Percentiles rank a stretch among this genome's conserved stretches.
Conservation (phyloP, 35 echinoderm and acorn worm species). For the Nesometra sesokonis region DNA sequence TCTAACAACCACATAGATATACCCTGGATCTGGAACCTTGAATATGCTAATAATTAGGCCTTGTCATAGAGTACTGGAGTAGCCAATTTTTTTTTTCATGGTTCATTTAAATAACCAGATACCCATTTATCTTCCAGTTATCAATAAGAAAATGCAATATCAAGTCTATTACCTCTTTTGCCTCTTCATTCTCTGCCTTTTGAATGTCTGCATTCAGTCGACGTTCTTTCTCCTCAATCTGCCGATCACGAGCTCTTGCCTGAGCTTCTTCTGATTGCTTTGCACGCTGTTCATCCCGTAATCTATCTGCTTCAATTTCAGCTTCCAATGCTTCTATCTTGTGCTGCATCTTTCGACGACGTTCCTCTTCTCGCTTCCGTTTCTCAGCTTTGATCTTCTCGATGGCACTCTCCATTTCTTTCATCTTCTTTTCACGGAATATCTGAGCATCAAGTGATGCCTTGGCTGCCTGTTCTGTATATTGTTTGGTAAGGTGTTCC, state of each 20-base stretch:
- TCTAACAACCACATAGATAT: no score
- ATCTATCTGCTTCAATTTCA: constrained; percentile 52
- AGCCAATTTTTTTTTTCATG: no score
- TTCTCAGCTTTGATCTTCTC: constrained; percentile 86
- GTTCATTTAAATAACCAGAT: not conserved
- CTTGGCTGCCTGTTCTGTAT: constrained; percentile 67
- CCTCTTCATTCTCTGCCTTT: constrained; percentile 54
- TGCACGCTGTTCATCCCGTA: constrained; percentile 54
- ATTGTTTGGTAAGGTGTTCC: constrained; percentile 65
- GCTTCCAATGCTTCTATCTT: constrained; percentile 65
- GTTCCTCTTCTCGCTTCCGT: constrained; percentile 53
- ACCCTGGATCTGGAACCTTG: no score
- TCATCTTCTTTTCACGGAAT: constrained; percentile 80
- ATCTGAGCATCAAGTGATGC: constrained; percentile 62
- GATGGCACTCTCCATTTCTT: constrained; percentile 49
- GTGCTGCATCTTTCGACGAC: constrained; percentile 58
- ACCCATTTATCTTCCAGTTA: not conserved
- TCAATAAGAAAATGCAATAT: not conserved
- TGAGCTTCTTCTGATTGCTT: constrained; percentile 28
- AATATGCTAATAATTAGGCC: no score
- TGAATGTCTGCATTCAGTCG: constrained; percentile 63
- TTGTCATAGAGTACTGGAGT: no score
- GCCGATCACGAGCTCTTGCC: constrained; percentile 34
- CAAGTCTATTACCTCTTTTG: constrained; percentile 46
- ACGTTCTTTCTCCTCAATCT: constrained; percentile 67